phyloP scores from a whole-genome alignment of 2,797 vertebrate genomes.

The Heliangelus exortis region DNA sequence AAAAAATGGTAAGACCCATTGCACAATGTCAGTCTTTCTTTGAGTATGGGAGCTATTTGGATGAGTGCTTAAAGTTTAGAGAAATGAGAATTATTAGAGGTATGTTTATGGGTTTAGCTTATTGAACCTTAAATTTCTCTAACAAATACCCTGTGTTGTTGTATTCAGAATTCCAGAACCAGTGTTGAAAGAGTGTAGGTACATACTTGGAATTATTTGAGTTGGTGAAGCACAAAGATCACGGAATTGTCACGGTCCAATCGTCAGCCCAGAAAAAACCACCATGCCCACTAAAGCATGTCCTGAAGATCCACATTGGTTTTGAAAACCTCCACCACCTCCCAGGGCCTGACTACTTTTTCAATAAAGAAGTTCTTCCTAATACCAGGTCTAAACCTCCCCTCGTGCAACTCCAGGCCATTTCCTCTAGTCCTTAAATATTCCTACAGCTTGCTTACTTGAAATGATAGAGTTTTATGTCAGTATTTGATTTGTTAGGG shows the following conservation, averaged over 20 bases:
- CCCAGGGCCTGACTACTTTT: no score
- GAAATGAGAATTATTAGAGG: not conserved
- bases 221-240: not conserved
- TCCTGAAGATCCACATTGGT: no score
- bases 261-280: no score
- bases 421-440: not conserved
- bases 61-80: not conserved
- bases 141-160: not conserved
- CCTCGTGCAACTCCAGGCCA: no score
- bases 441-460: not conserved
- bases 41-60: not conserved
- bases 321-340: no score
- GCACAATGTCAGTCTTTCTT: not conserved
- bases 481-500: not conserved
- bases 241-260: no score
- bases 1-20: not conserved
- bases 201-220: not conserved
- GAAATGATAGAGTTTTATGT: not conserved
- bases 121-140: not conserved
- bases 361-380: no score
- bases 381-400: no score
- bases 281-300: no score
- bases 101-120: not conserved
- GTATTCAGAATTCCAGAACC: constrained; percentile 5
- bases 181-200: not conserved